Percentiles rank a stretch among this genome's conserved stretches.
phyloP scores from a whole-genome alignment of 2,113 vertebrate genomes.

The Taxidea taxus region DNA sequence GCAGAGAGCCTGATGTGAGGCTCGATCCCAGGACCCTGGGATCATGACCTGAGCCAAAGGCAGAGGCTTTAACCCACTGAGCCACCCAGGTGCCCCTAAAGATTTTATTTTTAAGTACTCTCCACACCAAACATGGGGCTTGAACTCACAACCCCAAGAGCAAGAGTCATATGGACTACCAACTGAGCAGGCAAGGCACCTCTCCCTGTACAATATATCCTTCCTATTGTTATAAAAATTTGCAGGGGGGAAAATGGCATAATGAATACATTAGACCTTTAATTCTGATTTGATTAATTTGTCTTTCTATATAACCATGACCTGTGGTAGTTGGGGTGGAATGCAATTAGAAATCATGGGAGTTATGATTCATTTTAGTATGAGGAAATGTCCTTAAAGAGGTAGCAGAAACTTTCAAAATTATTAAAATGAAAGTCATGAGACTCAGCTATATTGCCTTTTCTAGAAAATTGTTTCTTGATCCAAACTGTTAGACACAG shows the following conservation, averaged over 20 bases:
- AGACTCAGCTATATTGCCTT: background rate
- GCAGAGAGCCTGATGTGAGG: too few species aligned
- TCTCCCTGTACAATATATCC: background rate
- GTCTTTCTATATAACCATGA: background rate
- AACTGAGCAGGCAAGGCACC: background rate
- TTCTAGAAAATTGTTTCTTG: background rate
- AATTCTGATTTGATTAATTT: slow-evolving; percentile 7
- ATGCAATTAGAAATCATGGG: background rate
- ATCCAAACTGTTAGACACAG: background rate
- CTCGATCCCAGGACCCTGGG: too few species aligned
- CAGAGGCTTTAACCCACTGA: too few species aligned
- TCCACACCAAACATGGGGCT: background rate
- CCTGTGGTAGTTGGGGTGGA: background rate
- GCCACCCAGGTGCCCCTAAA: too few species aligned
- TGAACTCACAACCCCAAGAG: background rate
- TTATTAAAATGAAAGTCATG: background rate
- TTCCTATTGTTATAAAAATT: background rate
- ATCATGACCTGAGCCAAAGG: too few species aligned
- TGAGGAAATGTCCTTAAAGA: background rate
- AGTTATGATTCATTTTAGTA: background rate
- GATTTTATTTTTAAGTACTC: background rate
- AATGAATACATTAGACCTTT: background rate
- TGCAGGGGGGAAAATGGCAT: background rate
- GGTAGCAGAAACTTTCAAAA: background rate
- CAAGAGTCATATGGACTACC: background rate